Base-by-base conservation (phyloP, 2,113 vertebrate species). In the Aegotheles bennettii region DNA sequence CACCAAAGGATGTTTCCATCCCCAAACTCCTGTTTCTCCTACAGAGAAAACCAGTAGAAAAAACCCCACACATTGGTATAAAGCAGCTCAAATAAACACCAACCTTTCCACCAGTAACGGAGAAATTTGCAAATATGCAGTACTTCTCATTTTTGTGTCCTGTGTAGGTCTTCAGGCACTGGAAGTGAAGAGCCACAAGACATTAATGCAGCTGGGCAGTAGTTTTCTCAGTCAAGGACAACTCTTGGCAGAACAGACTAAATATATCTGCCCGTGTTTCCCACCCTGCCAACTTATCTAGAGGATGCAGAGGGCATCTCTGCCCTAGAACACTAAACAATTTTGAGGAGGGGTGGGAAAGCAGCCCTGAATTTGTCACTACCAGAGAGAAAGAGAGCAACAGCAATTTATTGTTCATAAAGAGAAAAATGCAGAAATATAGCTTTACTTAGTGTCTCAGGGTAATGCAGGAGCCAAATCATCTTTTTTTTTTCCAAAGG, bases 111-210 rank as follows among this genome's bases (percentile, higher is more conserved):
- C 99, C 99, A 2, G 99, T 99, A 86, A 99, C 99, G 0, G 99
- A 99, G 97, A 99, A 99, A 90, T 99, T 99, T 1, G 99, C 99
- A 79, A 99, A 99, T 97, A 99, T 99, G 98, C 99, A 99, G 97
- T 99, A 99, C 86, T 99, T 99, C 98, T 99, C 99, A 1, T 99
- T 99, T 98, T 99, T 99, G 97, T 99, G 99, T 83, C 99, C 98
- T 3, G 99, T 99, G 98, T 99, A 99, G 0, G 99, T 99, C 98
- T 99, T 99, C 98, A 99, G 98, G 96, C 99, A 99, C 99, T 99
- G 98, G 3, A 96, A 97, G 36, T 18, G 13, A 96, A 53, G 74
- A 45, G 56, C 3, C 38, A 35, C 61, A 68, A n/a, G 47, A 8
- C 13, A 33, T 84, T 28, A 92, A 12, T 14, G 35, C 45, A 85